A percentile compares a stretch with the other conserved stretches of the same genome.
phyloP scores from a whole-genome alignment of 92 coral and sea anemone species.

The Epizoanthus rinbou region DNA sequence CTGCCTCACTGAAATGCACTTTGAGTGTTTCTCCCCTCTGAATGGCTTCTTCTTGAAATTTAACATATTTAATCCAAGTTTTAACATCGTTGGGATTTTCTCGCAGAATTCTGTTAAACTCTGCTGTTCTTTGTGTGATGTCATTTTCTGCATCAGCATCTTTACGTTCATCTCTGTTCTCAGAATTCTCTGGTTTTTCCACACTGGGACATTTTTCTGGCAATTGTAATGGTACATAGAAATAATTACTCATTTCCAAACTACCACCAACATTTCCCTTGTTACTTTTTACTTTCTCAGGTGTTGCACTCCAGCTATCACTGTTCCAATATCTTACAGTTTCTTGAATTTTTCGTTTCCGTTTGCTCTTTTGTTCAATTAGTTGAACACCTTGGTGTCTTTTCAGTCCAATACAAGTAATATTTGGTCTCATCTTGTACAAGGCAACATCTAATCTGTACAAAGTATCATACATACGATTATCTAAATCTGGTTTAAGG shows the following conservation, averaged over 20 bases:
- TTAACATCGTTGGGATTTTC: slow-evolving; percentile 82
- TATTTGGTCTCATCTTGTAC: slow-evolving; percentile 68
- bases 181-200: slow-evolving; percentile 21
- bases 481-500: slow-evolving; percentile 82
- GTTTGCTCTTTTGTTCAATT: slow-evolving; percentile 59
- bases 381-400: slow-evolving; percentile 61
- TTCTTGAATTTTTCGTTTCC: slow-evolving; percentile 45
- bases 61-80: slow-evolving; percentile 79
- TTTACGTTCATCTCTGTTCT: slow-evolving; percentile 4
- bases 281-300: slow-evolving; percentile 1
- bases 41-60: slow-evolving; percentile 74
- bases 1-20: slow-evolving; percentile 59
- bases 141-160: slow-evolving; percentile 38
- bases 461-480: slow-evolving; percentile 76
- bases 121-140: slow-evolving; percentile 57
- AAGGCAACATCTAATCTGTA: slow-evolving; percentile 89
- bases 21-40: slow-evolving; percentile 52
- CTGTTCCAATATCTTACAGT: slow-evolving; percentile 60
- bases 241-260: slow-evolving; percentile 57
- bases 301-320: slow-evolving; percentile 11
- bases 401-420: slow-evolving; percentile 75
- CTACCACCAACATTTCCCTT: slow-evolving; percentile 3
- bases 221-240: slow-evolving; percentile 76
- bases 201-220: slow-evolving; percentile 42
- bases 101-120: slow-evolving; percentile 71